Evolutionary conservation across 2,113 vertebrate genomes (phyloP).

Genomic region (Corythoichthys haematopterus): DNA sequence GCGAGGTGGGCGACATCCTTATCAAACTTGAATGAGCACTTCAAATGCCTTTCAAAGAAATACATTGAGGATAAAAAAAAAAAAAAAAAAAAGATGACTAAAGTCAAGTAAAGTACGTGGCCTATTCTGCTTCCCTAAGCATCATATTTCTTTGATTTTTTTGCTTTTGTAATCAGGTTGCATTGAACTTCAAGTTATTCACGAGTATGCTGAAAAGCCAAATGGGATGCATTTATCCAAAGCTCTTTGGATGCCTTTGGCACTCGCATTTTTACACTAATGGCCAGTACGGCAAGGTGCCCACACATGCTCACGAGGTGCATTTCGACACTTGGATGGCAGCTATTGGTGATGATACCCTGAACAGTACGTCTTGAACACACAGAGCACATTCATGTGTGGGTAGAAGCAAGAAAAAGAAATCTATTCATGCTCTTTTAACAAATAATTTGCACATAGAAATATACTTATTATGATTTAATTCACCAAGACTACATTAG

Average conservation of each 20-base stretch:
- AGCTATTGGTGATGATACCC: neutral
- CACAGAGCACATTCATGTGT: slow-evolving; percentile 14
- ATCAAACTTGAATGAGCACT: too few species aligned
- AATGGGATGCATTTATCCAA: neutral
- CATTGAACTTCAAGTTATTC: neutral
- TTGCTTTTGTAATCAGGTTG: too few species aligned
- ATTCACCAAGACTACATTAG: neutral
- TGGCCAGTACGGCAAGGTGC: neutral
- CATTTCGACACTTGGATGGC: neutral
- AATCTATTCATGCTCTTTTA: slow-evolving; percentile 11
- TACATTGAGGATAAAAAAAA: too few species aligned
- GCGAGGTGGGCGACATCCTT: too few species aligned
- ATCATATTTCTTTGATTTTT: too few species aligned
- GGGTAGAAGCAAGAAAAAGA: slow-evolving; percentile 19
- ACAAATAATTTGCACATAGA: neutral
- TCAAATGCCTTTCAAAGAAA: too few species aligned
- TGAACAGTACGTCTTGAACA: neutral
- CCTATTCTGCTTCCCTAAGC: too few species aligned
- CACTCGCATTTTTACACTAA: neutral
- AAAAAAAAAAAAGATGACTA: too few species aligned
- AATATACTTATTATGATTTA: neutral
- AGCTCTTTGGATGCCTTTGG: neutral
- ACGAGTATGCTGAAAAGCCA: neutral
- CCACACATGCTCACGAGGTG: neutral
- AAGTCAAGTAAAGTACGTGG: too few species aligned